Evolutionary conservation across 2,797 vertebrate genomes (phyloP).

Genomic region (Australoheros facetus): DNA sequence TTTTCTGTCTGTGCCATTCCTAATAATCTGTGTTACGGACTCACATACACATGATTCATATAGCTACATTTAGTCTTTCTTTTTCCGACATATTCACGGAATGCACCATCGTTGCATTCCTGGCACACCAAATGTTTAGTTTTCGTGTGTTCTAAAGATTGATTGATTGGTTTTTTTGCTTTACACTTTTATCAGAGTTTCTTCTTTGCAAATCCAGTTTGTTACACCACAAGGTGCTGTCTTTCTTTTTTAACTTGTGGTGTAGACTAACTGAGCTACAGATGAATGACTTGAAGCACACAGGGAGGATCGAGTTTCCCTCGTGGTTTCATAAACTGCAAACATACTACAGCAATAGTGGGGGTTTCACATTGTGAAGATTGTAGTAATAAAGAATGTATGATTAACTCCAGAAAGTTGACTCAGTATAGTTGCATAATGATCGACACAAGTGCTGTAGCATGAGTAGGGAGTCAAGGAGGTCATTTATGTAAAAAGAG

Average conservation of each 20-base stretch:
- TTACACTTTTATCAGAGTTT: neutral
- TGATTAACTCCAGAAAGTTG: neutral
- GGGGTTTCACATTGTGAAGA: too few species aligned
- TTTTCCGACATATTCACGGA: neutral
- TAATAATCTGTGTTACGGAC: neutral
- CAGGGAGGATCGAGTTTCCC: conserved; percentile 45
- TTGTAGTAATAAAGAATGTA: neutral
- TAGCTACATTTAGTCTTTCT: neutral
- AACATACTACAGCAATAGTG: neutral
- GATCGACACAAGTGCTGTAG: neutral
- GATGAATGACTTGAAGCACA: conserved; percentile 31
- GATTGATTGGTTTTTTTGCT: neutral
- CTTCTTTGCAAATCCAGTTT: neutral
- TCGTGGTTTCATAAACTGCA: neutral
- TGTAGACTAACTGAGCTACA: neutral
- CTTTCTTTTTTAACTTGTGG: neutral
- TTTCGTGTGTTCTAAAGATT: neutral
- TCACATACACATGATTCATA: neutral
- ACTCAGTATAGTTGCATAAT: neutral
- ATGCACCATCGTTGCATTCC: conserved; percentile 13
- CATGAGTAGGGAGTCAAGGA: neutral
- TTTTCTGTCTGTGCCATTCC: neutral
- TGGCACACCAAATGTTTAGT: neutral
- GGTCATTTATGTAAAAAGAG: neutral
- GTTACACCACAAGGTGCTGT: neutral